Conservation (phyloP, 53 echinoderm and acorn worm species). For the Crossaster papposus region DNA sequence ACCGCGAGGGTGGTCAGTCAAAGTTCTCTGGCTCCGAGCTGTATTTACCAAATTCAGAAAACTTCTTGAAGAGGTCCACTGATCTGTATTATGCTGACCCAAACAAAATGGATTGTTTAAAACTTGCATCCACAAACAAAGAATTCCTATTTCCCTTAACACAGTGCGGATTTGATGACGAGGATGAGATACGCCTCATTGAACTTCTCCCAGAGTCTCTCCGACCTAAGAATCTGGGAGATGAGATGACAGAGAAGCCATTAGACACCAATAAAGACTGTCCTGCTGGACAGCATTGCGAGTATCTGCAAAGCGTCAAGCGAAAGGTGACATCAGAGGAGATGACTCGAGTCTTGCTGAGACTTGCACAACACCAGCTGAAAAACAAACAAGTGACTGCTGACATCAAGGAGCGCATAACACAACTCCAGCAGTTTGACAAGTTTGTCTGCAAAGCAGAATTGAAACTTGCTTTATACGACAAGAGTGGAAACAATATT, state of each 20-base stretch:
- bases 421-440: slow-evolving; percentile 11
- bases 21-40: slow-evolving; percentile 6
- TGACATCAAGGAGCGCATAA: neutral
- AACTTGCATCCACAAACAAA: slow-evolving; percentile 33
- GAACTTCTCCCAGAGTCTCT: slow-evolving; percentile 34
- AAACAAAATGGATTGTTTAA: neutral
- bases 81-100: slow-evolving; percentile 43
- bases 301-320: slow-evolving; percentile 19
- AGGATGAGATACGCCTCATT: slow-evolving; percentile 39
- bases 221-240: slow-evolving; percentile 48
- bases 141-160: slow-evolving; percentile 53
- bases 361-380: slow-evolving; percentile 35
- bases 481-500: neutral
- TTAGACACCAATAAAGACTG: slow-evolving; percentile 36
- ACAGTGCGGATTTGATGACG: slow-evolving; percentile 19
- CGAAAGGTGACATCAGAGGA: slow-evolving; percentile 51
- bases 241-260: slow-evolving; percentile 49
- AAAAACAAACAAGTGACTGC: slow-evolving; percentile 1
- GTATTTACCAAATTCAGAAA: slow-evolving; percentile 37
- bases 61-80: slow-evolving; percentile 10
- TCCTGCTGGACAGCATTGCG: slow-evolving; percentile 40
- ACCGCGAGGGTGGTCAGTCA: neutral
- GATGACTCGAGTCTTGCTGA: slow-evolving; percentile 51
- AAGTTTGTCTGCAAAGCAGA: slow-evolving; percentile 36
- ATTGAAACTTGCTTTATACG: slow-evolving; percentile 40